phyloP scores from a whole-genome alignment of 2,797 vertebrate species.

The Propithecus deckenii region DNA sequence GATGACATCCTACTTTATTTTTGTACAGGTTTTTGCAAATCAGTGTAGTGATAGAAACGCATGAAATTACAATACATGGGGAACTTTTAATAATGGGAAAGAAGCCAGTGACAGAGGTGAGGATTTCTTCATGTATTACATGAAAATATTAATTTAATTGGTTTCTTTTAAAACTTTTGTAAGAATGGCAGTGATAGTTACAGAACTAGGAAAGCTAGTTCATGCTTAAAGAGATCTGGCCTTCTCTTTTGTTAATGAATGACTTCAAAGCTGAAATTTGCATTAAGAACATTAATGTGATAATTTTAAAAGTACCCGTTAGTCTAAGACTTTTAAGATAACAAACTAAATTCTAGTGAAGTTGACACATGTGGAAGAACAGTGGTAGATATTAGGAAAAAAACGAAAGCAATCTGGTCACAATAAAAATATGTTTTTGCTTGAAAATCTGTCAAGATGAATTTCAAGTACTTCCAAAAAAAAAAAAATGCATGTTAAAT shows the following conservation, averaged over 20 bases:
- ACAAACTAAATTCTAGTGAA: conserved; percentile 67
- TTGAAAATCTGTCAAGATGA: conserved; percentile 70
- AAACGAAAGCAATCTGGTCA: conserved; percentile 67
- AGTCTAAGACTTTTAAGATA: conserved; percentile 73
- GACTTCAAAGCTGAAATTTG: conserved; percentile 77
- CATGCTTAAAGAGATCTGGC: conserved; percentile 67
- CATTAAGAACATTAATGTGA: conserved; percentile 77
- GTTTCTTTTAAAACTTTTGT: conserved; percentile 57
- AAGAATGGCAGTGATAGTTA: conserved; percentile 52
- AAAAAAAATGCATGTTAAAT: conserved; percentile 65
- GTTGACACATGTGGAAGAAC: conserved; percentile 57
- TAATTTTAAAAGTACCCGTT: conserved; percentile 73
- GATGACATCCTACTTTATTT: neutral
- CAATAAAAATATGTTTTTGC: conserved; percentile 71
- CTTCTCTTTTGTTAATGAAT: conserved; percentile 76
- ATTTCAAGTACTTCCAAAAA: conserved; percentile 50
- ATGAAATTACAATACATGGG: conserved; percentile 12
- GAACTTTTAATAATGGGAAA: conserved; percentile 25
- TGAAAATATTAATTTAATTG: conserved; percentile 54
- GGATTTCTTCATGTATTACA: conserved; percentile 53
- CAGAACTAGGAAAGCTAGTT: conserved; percentile 56
- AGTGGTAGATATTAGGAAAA: conserved; percentile 60
- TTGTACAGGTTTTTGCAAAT: conserved; percentile 44
- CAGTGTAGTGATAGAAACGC: conserved; percentile 30
- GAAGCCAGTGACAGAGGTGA: conserved; percentile 56